phyloP scores from a whole-genome alignment of 2,797 vertebrate species.

The Falco concolor region DNA sequence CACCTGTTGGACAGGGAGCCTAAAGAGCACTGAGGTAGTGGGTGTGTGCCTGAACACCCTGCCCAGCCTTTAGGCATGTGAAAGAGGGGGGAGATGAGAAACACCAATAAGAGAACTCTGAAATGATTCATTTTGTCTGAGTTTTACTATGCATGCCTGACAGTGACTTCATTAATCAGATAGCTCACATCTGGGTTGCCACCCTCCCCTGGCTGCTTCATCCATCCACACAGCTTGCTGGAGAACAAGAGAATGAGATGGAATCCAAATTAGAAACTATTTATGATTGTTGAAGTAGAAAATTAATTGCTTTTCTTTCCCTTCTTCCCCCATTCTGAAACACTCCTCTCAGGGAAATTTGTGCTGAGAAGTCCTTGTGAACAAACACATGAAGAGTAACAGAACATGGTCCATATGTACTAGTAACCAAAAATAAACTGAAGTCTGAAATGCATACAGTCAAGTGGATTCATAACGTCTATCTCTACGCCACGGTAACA shows the following conservation, averaged over 20 bases:
- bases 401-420: slow-evolving; percentile 72
- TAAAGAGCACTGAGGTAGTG: not conserved
- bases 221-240: not conserved
- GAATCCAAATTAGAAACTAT: slow-evolving; percentile 13
- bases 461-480: slow-evolving; percentile 50
- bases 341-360: slow-evolving; percentile 9
- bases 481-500: slow-evolving; percentile 70
- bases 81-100: not conserved
- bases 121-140: slow-evolving; percentile 49
- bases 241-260: not conserved
- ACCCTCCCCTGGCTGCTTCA: not conserved
- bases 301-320: slow-evolving; percentile 32
- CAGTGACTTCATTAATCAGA: slow-evolving; percentile 47
- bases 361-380: slow-evolving; percentile 56
- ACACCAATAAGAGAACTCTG: not conserved
- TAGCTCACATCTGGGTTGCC: slow-evolving; percentile 36
- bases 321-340: not conserved
- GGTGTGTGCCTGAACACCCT: not conserved
- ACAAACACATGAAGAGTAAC: slow-evolving; percentile 71
- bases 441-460: slow-evolving; percentile 66
- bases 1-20: not conserved
- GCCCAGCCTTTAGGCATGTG: not conserved
- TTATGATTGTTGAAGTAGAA: slow-evolving; percentile 25
- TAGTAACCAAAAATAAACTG: slow-evolving; percentile 65
- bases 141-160: slow-evolving; percentile 44